Evolutionary conservation across 2,888 invertebrate genomes (phyloP), one percentile per base, ranked within the genome.

Genomic region (Diogma glabrata): DNA sequence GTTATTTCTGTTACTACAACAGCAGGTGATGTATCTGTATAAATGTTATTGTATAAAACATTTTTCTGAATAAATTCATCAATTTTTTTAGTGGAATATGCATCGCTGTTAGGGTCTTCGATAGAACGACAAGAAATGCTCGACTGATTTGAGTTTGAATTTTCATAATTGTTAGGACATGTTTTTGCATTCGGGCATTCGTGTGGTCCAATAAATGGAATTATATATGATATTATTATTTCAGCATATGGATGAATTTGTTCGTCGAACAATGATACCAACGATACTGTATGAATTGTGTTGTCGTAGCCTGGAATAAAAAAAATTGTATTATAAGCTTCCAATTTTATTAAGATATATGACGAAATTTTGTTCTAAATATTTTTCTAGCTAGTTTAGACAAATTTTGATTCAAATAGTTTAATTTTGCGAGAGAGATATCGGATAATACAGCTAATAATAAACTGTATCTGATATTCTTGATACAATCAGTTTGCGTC

Each of bases 181-280:
- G 65, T 64, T 57, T 70, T 67, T 3, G 70, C 66, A 54, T 68
- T 67, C 26, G 70, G 68, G 36, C 70, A 70, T 55, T 70, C 69
- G 51, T 70, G 70, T 0, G 70, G 69, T 1, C 70, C 70, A 20
- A 69, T 66, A 56, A 70, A 70, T 3, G 70, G 70, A 57, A 70
- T 67, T 38, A 69, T 66, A 53, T 67, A 70, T 51, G 70, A 70
- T 33, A 69, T 69, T 28, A 70, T 48, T 14, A 30, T 67, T 59
- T 68, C 64, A 24, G 62, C 64, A 45, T 63, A 61, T 59, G 64
- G 64, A 53, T 66, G 70, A 26, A 58, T 59, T 36, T 59, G 59
- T 52, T 63, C 59, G 46, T 69, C 69, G 53, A 63, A 53, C 14
- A 63, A 54, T 4, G 63, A 63, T 45, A 68, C 50, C 1, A 69